These are phyloP conservation scores for Aleadryas rufinucha DNA, from an alignment of 2,113 vertebrate genomes.

Conservation along the genomic window DNA sequence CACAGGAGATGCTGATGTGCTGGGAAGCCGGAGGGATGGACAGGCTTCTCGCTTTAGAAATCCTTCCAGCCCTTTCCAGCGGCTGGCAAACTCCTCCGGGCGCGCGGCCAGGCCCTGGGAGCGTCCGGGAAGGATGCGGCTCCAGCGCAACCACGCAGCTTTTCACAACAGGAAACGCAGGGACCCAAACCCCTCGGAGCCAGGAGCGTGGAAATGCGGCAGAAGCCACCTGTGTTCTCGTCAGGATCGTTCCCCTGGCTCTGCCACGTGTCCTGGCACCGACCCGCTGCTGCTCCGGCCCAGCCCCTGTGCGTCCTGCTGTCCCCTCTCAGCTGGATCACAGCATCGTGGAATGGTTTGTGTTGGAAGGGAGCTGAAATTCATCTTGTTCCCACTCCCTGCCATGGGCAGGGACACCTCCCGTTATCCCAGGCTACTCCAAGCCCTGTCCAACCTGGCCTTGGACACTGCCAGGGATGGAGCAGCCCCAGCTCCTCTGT, in stretches of 20 bases:
- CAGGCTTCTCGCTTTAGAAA: not conserved
- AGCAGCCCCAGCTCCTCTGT: not conserved
- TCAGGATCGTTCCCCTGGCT: rapidly evolving
- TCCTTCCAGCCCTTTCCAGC: conserved; percentile 23
- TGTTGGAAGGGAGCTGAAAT: not conserved
- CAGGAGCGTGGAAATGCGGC: rapidly evolving
- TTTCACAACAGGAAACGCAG: not conserved
- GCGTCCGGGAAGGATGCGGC: not conserved
- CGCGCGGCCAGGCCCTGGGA: not conserved
- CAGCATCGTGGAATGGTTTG: not conserved
- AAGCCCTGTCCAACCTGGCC: rapidly evolving
- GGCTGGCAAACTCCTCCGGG: not conserved
- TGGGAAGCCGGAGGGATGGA: not conserved
- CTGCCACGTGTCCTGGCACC: rapidly evolving
- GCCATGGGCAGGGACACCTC: not conserved
- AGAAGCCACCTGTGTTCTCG: not conserved
- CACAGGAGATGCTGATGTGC: rapidly evolving
- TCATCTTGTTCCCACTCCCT: not conserved
- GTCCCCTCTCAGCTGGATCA: not conserved
- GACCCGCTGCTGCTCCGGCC: rapidly evolving
- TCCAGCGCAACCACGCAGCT: not conserved
- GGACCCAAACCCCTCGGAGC: not conserved
- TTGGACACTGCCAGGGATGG: not conserved
- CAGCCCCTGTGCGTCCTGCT: rapidly evolving
- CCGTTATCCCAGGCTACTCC: rapidly evolving